These are phyloP conservation scores for Nephila pilipes DNA, from an alignment of 1,140 invertebrate genomes.

Conservation along the genomic window DNA sequence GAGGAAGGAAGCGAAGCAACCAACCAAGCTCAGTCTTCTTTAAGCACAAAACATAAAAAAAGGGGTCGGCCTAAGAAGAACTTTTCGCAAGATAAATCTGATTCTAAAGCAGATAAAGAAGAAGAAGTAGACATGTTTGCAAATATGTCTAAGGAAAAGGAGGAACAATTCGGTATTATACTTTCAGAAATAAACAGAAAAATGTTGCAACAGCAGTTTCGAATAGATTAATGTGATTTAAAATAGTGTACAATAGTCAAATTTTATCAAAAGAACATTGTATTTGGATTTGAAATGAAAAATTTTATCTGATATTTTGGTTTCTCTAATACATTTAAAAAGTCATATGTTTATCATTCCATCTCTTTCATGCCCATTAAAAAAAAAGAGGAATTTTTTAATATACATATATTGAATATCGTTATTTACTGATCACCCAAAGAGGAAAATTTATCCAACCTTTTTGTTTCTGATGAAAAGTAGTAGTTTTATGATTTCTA, in stretches of 20 bases:
- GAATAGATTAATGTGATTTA: neutral
- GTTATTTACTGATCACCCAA: too few relatives aligned
- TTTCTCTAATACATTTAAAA: too few relatives aligned
- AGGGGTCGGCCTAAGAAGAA: constrained; percentile 76
- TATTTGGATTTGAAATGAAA: too few relatives aligned
- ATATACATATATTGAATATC: too few relatives aligned
- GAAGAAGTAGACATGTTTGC: constrained; percentile 81
- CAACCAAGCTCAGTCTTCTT: neutral
- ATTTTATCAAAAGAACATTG: too few relatives aligned
- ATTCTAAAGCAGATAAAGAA: constrained; percentile 78
- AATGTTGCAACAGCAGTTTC: constrained; percentile 76
- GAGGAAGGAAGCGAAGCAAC: constrained; percentile 70
- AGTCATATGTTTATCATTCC: too few relatives aligned
- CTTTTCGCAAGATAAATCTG: constrained; percentile 54
- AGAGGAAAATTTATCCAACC: too few relatives aligned
- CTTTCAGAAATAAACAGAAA: constrained; percentile 81
- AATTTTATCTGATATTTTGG: too few relatives aligned
- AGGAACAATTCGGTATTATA: constrained; percentile 80
- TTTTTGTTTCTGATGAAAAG: too few relatives aligned
- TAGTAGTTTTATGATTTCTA: too few relatives aligned
- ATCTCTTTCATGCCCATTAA: too few relatives aligned
- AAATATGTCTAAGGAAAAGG: constrained; percentile 80
- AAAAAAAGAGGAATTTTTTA: too few relatives aligned
- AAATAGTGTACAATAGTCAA: neutral
- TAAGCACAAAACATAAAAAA: constrained; percentile 62